Evolutionary conservation across 2,888 invertebrate species (phyloP), one percentile per base, ranked within the genome.

Genomic region (Microctonus aethiopoides): DNA sequence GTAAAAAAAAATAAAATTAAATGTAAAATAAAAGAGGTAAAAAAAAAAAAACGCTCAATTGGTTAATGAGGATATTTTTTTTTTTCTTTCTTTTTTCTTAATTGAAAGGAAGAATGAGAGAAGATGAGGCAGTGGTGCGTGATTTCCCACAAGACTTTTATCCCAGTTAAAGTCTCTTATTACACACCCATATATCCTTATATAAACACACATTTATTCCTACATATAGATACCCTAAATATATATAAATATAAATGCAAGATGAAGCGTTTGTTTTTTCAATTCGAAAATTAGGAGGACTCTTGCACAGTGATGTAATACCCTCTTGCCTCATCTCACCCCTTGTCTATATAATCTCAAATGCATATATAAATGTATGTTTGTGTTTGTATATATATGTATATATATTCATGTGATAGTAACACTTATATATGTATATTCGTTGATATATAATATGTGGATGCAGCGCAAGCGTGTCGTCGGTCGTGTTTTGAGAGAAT

Each of bases 201-300:
- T 51, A 22, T 11, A 61, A 56, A 39, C 36, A 63, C 1, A 59
- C 20, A 69, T 13, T 41, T 16, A 64, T 13, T n/a, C n/a, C n/a
- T n/a, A n/a, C n/a, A n/a, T n/a, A n/a, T n/a, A n/a, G n/a, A n/a
- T n/a, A n/a, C n/a, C n/a, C n/a, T n/a, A n/a, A n/a, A n/a, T n/a
- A 5, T 20, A 46, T 10, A 16, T 4, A 46, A 6, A 39, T 46
- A 32, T 6, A 5, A 13, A 26, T n/a, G 29, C 11, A 39, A 32
- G 63, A 63, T 59, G 72, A 63, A 73, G 74, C 75, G 78, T 78
- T 80, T 80, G 77, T 79, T 80, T 81, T 77, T 76, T 78, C 78
- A 80, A 78, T 74, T 76, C 70, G 75, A 76, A 81, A 81, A 81
- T 82, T 80, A 82, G 78, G 75, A 77, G 72, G 68, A 72, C 65